A percentile compares a stretch with the other conserved stretches of the same genome.
Conservation (phyloP, 2,888 invertebrate species). For the Chrysopilus asiliformis region DNA sequence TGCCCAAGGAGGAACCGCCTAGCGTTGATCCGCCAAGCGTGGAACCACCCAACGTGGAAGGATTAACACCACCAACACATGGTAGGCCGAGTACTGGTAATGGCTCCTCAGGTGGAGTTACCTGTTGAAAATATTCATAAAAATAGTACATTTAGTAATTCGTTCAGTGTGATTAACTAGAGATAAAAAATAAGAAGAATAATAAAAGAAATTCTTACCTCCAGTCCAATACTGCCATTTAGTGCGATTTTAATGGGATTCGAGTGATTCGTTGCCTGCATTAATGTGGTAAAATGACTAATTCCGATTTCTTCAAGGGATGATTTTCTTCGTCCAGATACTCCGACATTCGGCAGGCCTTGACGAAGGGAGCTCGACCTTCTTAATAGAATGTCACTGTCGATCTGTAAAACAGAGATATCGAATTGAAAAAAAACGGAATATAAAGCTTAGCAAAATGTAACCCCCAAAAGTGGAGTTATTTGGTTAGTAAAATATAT, state of each 20-base stretch:
- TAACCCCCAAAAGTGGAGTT: conserved; percentile 2
- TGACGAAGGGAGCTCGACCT: conserved; percentile 75
- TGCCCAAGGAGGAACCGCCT: conserved; percentile 28
- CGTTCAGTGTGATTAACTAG: too few relatives aligned
- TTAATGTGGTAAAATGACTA: conserved; percentile 58
- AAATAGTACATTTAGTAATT: too few relatives aligned
- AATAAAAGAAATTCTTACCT: conserved; percentile 36
- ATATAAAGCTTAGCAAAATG: conserved; percentile 13
- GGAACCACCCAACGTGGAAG: conserved; percentile 28
- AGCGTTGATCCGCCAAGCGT: conserved; percentile 17
- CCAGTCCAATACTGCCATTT: conserved; percentile 74
- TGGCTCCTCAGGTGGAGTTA: conserved; percentile 54
- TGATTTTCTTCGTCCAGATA: conserved; percentile 53
- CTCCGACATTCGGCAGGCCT: conserved; percentile 54
- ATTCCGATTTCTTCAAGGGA: conserved; percentile 77
- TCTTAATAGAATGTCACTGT: conserved; percentile 69
- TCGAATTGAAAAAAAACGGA: neutral
- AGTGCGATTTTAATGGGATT: conserved; percentile 75
- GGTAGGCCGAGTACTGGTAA: conserved; percentile 34
- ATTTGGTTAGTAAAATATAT: conserved; percentile 24
- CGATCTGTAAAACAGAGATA: conserved; percentile 30
- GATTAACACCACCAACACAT: conserved; percentile 35
- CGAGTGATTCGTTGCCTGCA: conserved; percentile 50
- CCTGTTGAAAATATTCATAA: conserved; percentile 26
- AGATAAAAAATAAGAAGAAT: too few relatives aligned